Evolutionary conservation across 1,140 invertebrate species (phyloP).

Genomic region (Drosophila chauvacae): DNA sequence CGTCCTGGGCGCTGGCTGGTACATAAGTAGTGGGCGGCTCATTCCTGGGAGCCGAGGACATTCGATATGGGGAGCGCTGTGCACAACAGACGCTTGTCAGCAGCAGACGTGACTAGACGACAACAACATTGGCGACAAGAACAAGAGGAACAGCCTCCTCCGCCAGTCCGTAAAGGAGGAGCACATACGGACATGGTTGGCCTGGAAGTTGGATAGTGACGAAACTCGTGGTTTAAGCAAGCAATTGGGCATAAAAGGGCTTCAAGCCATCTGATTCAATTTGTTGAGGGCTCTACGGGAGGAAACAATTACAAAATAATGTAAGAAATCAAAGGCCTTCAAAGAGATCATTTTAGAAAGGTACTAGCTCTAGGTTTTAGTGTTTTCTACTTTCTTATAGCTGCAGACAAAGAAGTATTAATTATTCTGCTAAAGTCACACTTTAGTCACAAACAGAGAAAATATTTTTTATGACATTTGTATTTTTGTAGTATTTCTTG

Average conservation of each 20-base stretch:
- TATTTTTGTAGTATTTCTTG: too few species aligned
- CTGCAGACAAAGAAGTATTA: neutral
- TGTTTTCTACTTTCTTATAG: neutral
- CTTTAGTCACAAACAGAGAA: neutral
- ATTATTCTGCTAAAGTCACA: too few species aligned
- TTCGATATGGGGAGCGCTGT: constrained; percentile 66
- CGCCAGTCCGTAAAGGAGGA: constrained; percentile 42
- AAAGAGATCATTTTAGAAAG: too few species aligned
- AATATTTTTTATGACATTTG: too few species aligned
- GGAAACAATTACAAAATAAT: neutral
- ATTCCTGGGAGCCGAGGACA: constrained; percentile 42
- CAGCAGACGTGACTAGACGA: constrained; percentile 74
- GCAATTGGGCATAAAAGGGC: constrained; percentile 41
- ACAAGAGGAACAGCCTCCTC: constrained; percentile 14
- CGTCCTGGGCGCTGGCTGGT: neutral
- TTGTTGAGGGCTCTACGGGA: neutral
- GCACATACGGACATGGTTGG: constrained; percentile 28
- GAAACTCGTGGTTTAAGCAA: constrained; percentile 26
- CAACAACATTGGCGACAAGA: constrained; percentile 51
- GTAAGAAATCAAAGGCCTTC: neutral
- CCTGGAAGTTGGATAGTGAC: constrained; percentile 1
- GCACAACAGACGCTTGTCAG: constrained; percentile 75
- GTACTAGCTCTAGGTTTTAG: neutral
- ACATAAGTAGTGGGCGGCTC: constrained; percentile 4
- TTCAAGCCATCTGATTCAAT: constrained; percentile 31